phyloP scores from a whole-genome alignment of 2,113 vertebrate genomes.

The zebrafish (Danio rerio) region GRCz12tu NC_133182.1:31384501-31385000 shows the following conservation, averaged over 20 bases:
- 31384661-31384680: slow-evolving; percentile 33
- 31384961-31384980: too few species aligned
- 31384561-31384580: slow-evolving; percentile 16
- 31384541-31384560: slow-evolving; percentile 30
- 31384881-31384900: too few species aligned
- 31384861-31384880: too few species aligned
- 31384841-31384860: neutral
- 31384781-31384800: slow-evolving; percentile 70
- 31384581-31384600: slow-evolving; percentile 58
- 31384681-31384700: slow-evolving; percentile 51
- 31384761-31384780: slow-evolving; percentile 94
- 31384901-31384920: too few species aligned
- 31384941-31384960: too few species aligned
- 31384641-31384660: slow-evolving; percentile 66
- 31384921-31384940: too few species aligned
- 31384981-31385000: too few species aligned
- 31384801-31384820: neutral
- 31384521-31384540: slow-evolving; percentile 59
- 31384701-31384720: slow-evolving; percentile 74
- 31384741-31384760: slow-evolving; percentile 89
- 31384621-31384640: slow-evolving; percentile 47
- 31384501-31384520: slow-evolving; percentile 33
- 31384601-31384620: slow-evolving; percentile 59
- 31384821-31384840: neutral
- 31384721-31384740: slow-evolving; percentile 93